Evolutionary conservation across 2,113 vertebrate genomes (phyloP).

Genomic region (Synchiropus splendidus): DNA sequence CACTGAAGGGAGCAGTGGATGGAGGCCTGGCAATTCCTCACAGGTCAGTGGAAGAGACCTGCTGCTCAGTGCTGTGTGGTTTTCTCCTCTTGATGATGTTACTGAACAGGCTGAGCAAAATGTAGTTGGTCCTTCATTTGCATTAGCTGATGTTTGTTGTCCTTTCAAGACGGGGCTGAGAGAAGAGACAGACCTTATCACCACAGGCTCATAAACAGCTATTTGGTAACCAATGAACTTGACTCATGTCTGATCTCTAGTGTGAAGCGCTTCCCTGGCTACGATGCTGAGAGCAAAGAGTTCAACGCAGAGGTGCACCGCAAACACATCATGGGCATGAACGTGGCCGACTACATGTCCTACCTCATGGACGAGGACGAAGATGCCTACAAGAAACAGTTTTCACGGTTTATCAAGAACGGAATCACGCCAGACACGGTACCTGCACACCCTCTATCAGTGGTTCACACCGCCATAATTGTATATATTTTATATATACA

Average conservation of each 20-base stretch:
- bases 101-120: conserved; percentile 29
- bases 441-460: conserved; percentile 14
- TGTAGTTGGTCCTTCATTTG: conserved; percentile 67
- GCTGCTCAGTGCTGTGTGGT: neutral
- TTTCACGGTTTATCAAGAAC: conserved; percentile 96
- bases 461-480: too few relatives aligned
- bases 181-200: conserved; percentile 7
- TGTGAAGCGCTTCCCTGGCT: conserved; percentile 94
- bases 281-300: conserved; percentile 91
- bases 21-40: conserved; percentile 95
- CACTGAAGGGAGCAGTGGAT: conserved; percentile 94
- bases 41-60: conserved; percentile 64
- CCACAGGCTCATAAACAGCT: neutral
- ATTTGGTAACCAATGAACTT: neutral
- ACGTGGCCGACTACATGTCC: conserved; percentile 93
- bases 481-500: too few relatives aligned
- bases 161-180: conserved; percentile 64
- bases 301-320: conserved; percentile 94
- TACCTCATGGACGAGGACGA: conserved; percentile 94
- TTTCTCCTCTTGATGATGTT: conserved; percentile 25
- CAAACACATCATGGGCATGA: conserved; percentile 94
- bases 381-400: conserved; percentile 93
- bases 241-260: conserved; percentile 46
- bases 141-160: conserved; percentile 51
- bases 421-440: conserved; percentile 82